phyloP scores from a whole-genome alignment of 2,888 invertebrate genomes.

The Ernsta delagoae region DNA sequence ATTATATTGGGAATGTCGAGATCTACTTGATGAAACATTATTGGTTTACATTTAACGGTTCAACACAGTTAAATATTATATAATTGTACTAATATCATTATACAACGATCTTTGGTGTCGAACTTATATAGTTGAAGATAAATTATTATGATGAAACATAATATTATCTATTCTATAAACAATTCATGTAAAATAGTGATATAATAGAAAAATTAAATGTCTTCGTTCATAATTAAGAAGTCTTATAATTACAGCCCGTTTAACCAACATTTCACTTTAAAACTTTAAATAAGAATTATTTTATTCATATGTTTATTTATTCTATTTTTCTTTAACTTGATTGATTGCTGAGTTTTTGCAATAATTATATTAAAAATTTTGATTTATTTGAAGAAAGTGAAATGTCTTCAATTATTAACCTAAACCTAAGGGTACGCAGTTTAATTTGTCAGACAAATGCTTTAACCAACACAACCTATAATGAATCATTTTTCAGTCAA shows the following conservation, averaged over 20 bases:
- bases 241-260: slow-evolving; percentile 69
- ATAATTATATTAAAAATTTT: background rate
- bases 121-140: slow-evolving; percentile 46
- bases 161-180: slow-evolving; percentile 41
- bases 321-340: no score
- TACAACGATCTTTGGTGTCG: slow-evolving; percentile 75
- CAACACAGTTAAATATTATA: slow-evolving; percentile 55
- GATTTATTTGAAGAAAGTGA: slow-evolving; percentile 16
- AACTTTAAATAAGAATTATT: background rate
- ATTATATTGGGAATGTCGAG: slow-evolving; percentile 75
- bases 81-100: slow-evolving; percentile 60
- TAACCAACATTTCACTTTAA: slow-evolving; percentile 28
- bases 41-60: slow-evolving; percentile 50
- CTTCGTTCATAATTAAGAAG: slow-evolving; percentile 53
- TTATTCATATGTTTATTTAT: background rate
- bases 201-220: slow-evolving; percentile 34
- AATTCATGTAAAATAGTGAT: slow-evolving; percentile 31
- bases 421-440: slow-evolving; percentile 22
- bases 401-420: slow-evolving; percentile 20
- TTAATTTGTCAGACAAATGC: slow-evolving; percentile 26
- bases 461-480: slow-evolving; percentile 8
- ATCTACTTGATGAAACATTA: slow-evolving; percentile 59
- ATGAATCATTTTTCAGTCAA: no score
- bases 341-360: background rate
- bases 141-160: slow-evolving; percentile 31